These are phyloP conservation scores for Argyrosomus regius DNA, from an alignment of 2,797 vertebrate species.

Conservation along the genomic window DNA sequence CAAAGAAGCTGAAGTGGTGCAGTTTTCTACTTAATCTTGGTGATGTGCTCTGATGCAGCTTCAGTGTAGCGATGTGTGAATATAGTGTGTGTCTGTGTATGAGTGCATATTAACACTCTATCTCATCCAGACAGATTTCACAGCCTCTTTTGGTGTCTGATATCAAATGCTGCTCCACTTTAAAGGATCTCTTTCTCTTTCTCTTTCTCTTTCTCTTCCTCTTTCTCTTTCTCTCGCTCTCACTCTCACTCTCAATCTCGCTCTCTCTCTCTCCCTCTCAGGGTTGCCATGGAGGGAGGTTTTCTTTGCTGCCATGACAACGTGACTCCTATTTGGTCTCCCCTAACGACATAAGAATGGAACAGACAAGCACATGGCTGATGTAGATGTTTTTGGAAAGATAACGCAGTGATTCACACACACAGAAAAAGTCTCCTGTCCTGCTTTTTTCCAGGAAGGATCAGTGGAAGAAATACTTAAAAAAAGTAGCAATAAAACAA, in stretches of 20 bases:
- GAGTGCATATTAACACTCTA: not conserved
- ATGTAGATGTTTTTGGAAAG: conserved; percentile 47
- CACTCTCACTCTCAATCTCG: not conserved
- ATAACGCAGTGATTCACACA: conserved; percentile 45
- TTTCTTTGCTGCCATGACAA: conserved; percentile 81
- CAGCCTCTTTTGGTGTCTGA: conserved; percentile 16
- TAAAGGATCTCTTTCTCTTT: conserved; percentile 31
- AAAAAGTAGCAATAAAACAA: not conserved
- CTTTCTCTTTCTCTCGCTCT: too few species aligned
- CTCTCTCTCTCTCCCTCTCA: conserved; percentile 37
- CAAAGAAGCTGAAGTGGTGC: conserved; percentile 9
- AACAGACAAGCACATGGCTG: conserved; percentile 36
- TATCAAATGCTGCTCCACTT: conserved; percentile 42
- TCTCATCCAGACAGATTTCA: not conserved
- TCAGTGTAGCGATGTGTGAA: conserved; percentile 6
- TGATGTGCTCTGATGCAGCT: conserved; percentile 16
- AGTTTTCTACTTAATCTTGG: conserved; percentile 47
- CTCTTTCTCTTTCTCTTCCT: not conserved
- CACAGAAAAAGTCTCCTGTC: conserved; percentile 31
- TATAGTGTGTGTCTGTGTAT: not conserved
- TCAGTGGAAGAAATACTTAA: not conserved
- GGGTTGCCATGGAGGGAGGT: conserved; percentile 74
- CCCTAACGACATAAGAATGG: conserved; percentile 60
- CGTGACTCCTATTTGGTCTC: conserved; percentile 66
- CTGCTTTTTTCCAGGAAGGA: conserved; percentile 1